A percentile compares a stretch with the other conserved stretches of the same genome.
Conservation (phyloP, 2,113 vertebrate genomes). For the Ochotona curzoniae region DNA sequence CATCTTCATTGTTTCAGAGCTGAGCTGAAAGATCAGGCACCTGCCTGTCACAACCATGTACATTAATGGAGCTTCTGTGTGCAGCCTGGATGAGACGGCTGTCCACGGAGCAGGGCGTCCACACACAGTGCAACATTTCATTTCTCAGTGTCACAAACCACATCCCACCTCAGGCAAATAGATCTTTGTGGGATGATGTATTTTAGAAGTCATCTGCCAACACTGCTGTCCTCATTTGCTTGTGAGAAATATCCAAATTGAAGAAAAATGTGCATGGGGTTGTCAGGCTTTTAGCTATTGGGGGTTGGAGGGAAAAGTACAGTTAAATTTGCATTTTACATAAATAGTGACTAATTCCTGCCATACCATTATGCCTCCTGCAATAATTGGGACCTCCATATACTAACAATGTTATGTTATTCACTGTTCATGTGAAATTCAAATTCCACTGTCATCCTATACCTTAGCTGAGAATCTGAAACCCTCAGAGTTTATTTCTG, state of each 20-base stretch:
- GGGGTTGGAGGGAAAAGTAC: too few species aligned
- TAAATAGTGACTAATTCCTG: not conserved
- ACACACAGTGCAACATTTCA: not conserved
- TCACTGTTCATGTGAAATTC: constrained; percentile 20
- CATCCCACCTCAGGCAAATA: not conserved
- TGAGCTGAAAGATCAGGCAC: not conserved
- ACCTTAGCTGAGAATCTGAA: constrained; percentile 13
- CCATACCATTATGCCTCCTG: not conserved
- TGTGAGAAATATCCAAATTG: constrained; percentile 40
- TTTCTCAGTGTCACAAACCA: constrained; percentile 55
- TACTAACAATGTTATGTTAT: not conserved
- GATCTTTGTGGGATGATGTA: constrained; percentile 10
- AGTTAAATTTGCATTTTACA: constrained; percentile 45
- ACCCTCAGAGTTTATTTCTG: not conserved
- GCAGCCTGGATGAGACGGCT: not conserved
- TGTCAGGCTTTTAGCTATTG: not conserved
- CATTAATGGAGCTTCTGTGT: not conserved
- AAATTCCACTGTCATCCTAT: not conserved
- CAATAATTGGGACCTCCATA: not conserved
- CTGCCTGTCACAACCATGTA: not conserved
- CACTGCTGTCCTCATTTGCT: not conserved
- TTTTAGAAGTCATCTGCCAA: constrained; percentile 65
- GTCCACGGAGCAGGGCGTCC: not conserved
- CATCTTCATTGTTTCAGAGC: not conserved
- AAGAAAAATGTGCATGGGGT: constrained; percentile 27